Base-by-base conservation (phyloP, 2,888 invertebrate genomes). In the Dastarcus helophoroides region DNA sequence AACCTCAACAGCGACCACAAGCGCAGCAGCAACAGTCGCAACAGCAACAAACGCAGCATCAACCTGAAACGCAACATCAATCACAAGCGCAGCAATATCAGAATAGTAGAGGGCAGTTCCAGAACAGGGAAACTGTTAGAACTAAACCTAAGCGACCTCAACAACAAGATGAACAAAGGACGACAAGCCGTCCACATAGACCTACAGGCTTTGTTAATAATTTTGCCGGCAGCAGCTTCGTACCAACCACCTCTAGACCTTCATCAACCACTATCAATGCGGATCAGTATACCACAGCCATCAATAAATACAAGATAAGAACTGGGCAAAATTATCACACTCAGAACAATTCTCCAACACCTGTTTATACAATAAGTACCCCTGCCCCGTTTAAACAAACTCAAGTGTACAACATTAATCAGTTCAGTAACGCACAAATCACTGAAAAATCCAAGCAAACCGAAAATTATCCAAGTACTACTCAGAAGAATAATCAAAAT, bases 161-260 rank as follows among this genome's bases (percentile, higher is more conserved):
- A 27, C 41, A 27, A 10, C 33, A 24, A 22, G 6, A 57, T 48
- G 26, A 53, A 46, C 27, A 56, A 51, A 21, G 29, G 36, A 52
- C 57, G 22, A 57, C 63, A 2, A 51, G 50, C 22, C 51, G 53
- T 17, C 56, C 62, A 10, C 54, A 53, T 3, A 48, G 54, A 33
- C 52, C 58, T 6, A 54, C 60, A 3, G 57, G 53, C 9, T 60
- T 59, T 36, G 34, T 54, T 8, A 68, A 62, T 39, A 63, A 61
- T 39, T 68, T 63, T 33, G 60, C 67, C 9, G 64, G 63, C 14
- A 67, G 62, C 32, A 63, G 58, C 39, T 64, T 62, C 31, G 45
- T 57, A 2, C 65, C 67, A 1, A 67, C 68, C 1, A 68, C 68
- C 2, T 50, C 62, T 29, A 58, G 58, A 23, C 60, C 65, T 49